Conservation (phyloP, 2,888 invertebrate species). For the Pandemis corylana region DNA sequence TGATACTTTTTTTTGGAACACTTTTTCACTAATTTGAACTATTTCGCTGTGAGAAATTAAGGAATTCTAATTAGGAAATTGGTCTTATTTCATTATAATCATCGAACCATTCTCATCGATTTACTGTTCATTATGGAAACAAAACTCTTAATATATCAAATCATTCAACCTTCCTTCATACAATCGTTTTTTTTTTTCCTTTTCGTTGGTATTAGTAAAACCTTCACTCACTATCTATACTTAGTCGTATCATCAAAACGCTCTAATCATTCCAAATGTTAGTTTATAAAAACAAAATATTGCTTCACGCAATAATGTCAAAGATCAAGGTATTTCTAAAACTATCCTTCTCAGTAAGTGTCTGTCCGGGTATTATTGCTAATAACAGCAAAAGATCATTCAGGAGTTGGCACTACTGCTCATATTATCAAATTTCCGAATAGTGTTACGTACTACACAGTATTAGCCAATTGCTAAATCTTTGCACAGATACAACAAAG, state of each 20-base stretch:
- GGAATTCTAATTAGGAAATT: constrained; percentile 53
- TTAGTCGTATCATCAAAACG: constrained; percentile 29
- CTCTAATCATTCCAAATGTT: constrained; percentile 52
- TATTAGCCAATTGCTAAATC: constrained; percentile 7
- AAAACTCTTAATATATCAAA: constrained; percentile 48
- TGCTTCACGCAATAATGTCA: constrained; percentile 57
- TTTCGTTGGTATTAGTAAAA: constrained; percentile 29
- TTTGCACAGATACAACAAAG: constrained; percentile 47
- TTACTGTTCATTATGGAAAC: constrained; percentile 45
- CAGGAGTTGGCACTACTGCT: constrained; percentile 21
- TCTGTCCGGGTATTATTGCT: constrained; percentile 24
- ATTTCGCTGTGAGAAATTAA: constrained; percentile 69
- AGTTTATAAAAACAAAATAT: constrained; percentile 58
- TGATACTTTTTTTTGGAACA: constrained; percentile 69
- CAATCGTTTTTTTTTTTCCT: constrained; percentile 15
- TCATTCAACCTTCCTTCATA: constrained; percentile 39
- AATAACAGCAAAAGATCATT: constrained; percentile 18
- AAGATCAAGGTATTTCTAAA: constrained; percentile 1
- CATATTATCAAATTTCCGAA: constrained; percentile 7
- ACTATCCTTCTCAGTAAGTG: neutral
- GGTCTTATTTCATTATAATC: constrained; percentile 44
- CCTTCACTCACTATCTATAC: constrained; percentile 13
- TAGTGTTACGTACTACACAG: constrained; percentile 26
- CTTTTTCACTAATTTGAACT: constrained; percentile 71
- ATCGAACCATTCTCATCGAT: constrained; percentile 13